Base-by-base conservation (phyloP, 2,888 invertebrate species). In the Galerucella calmariensis region DNA sequence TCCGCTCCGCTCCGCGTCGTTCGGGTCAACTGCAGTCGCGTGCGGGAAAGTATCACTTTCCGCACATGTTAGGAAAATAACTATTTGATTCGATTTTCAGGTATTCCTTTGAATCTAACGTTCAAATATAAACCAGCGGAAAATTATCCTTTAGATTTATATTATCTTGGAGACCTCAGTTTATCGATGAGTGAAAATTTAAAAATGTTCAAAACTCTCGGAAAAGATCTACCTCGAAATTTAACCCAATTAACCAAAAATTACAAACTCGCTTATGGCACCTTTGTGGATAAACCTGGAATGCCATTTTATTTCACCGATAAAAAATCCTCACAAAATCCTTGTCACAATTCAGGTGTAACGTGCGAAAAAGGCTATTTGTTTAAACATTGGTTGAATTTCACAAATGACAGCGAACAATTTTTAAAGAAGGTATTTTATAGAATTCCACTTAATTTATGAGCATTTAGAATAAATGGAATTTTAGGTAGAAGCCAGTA, bases 161-260 rank as follows among this genome's bases (percentile, higher is more conserved):
- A 97, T 87, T 96, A 95, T 83, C 88, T 97, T 80, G 96, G 97
- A 94, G 97, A 97, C 86, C 89, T 97, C 73, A 96, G 97, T 2
- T 93, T 93, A 89, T 95, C 96, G 2, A 97, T 97, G 97, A 90
- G 91, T 83, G 94, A 95, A 79, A 96, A 97, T 86, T 94, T 95
- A 83, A 90, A 93, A 75, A 95, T 95, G 2, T 87, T 97, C 69
- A 93, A 93, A 1, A 90, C 90, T 12, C 84, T 94, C 67, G 91
- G 93, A 24, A 90, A 89, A 53, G 90, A 91, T 80, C 85, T 94
- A 66, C 90, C 91, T 0, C 84, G 85, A 61, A 88, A 91, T 65
- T 82, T 95, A 79, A 88, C 89, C 80, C 91, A 90, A 77, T 89
- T 95, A 63, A 95, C 95, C 0, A 90, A 90, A 80, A 92, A 94